These are phyloP conservation scores for Cephus sareptanus DNA, from an alignment of 2,888 invertebrate genomes.

Conservation along the genomic window DNA sequence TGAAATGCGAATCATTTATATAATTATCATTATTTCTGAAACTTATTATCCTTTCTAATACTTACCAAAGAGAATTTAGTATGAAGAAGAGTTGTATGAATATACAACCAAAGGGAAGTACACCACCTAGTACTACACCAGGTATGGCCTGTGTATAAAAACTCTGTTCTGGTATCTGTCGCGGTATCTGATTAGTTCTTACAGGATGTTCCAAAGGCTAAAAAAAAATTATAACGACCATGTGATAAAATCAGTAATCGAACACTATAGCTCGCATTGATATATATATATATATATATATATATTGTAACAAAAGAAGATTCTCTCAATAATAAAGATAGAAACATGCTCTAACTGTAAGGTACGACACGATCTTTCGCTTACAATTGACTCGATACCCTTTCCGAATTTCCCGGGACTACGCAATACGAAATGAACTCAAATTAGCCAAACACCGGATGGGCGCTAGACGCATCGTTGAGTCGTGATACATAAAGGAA, in stretches of 20 bases:
- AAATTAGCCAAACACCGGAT: too few relatives aligned
- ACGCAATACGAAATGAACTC: too few relatives aligned
- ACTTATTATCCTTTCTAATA: not conserved
- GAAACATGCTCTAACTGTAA: too few relatives aligned
- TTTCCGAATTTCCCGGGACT: too few relatives aligned
- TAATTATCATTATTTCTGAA: not conserved
- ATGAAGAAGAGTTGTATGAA: constrained; percentile 99
- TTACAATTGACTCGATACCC: too few relatives aligned
- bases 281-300: constrained; percentile 1
- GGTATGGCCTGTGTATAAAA: constrained; percentile 96
- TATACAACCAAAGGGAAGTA: constrained; percentile 97
- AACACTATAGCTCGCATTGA: not conserved
- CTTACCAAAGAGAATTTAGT: constrained; percentile 96
- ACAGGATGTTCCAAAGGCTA: constrained; percentile 97
- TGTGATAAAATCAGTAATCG: not conserved
- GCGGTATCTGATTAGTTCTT: constrained; percentile 97
- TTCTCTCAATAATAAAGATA: too few relatives aligned
- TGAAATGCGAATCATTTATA: not conserved
- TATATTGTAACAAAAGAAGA: not conserved
- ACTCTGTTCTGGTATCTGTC: constrained; percentile 99
- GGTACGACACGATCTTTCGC: too few relatives aligned
- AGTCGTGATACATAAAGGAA: too few relatives aligned
- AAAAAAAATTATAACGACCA: constrained; percentile 35
- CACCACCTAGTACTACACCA: constrained; percentile 97
- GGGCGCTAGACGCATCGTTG: too few relatives aligned